Evolutionary conservation across 1,140 invertebrate species (phyloP), one percentile per base, ranked within the genome.

Genomic region (Zaprionus lachaisei): DNA sequence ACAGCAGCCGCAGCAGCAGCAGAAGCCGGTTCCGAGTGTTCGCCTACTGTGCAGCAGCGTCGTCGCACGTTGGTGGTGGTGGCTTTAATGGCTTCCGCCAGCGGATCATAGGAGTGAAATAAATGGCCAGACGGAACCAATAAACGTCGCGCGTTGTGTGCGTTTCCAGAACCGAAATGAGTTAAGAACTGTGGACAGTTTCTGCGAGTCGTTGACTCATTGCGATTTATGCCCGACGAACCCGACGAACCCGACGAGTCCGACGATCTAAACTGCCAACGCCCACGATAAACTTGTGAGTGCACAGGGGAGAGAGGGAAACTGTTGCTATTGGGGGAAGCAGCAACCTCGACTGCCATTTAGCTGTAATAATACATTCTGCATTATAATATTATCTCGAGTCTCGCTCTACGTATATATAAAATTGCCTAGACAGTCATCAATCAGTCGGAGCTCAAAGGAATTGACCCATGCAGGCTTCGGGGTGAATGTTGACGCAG

Each of bases 71-170:
- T 77, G 65, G 54, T 76, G 85, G 85, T 90, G 86, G 91, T 92
- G 79, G 86, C 80, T 91, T 92, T 92, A 92, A 92, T 92, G 91
- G 91, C 91, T 92, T 90, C 91, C 84, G 91, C 91, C 91, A 92
- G 83, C 80, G 80, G 80, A 92, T 92, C 91, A 91, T 91, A 92
- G 84, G 91, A 92, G 91, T 86, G 81, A 86, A 90, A 92, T 92
- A 83, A 92, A 92, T 92, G 91, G 87, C 80, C 80, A 81, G 91
- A 86, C 91, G 89, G 83, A 91, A 91, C 87, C 87, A 91, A 91
- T 91, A 92, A 91, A 92, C 83, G 86, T 89, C 85, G 84, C 84
- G 85, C 84, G 85, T 90, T 89, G 70, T 87, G 72, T 87, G 73
- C 77, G 80, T 83, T 89, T 77, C 81, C 83, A 79, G 73, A 65